Conservation (phyloP, 2,797 vertebrate species). For the Coendou prehensilis region DNA sequence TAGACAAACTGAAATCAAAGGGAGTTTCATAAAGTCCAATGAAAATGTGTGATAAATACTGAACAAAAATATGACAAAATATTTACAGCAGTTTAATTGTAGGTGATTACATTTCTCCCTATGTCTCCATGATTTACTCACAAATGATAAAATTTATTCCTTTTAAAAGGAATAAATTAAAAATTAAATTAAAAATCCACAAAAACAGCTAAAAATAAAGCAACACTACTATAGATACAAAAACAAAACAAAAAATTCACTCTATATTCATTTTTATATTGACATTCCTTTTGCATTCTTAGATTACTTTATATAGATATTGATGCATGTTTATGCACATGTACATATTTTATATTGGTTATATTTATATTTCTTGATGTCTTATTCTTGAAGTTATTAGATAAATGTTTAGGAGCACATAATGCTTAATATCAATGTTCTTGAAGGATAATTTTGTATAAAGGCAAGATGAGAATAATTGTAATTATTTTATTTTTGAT, state of each 20-base stretch:
- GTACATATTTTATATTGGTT: background rate
- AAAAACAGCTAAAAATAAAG: background rate
- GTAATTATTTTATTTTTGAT: background rate
- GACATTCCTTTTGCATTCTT: background rate
- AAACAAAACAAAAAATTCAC: background rate
- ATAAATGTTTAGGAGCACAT: background rate
- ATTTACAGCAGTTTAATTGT: background rate
- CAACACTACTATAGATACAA: background rate
- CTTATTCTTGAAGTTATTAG: background rate
- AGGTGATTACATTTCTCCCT: background rate
- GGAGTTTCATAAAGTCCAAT: background rate
- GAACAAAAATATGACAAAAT: background rate
- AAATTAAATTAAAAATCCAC: background rate
- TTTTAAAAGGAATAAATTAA: background rate
- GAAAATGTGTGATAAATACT: background rate
- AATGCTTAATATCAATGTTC: background rate
- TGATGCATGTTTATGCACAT: background rate
- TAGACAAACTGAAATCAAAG: background rate
- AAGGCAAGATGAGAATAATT: background rate
- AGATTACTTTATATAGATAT: background rate
- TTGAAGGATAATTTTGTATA: background rate
- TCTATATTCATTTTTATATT: background rate
- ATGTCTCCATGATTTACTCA: background rate
- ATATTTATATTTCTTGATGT: background rate
- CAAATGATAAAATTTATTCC: background rate